Evolutionary conservation across 2,113 vertebrate genomes (phyloP).

Genomic region (Andinoacara biseriatus): DNA sequence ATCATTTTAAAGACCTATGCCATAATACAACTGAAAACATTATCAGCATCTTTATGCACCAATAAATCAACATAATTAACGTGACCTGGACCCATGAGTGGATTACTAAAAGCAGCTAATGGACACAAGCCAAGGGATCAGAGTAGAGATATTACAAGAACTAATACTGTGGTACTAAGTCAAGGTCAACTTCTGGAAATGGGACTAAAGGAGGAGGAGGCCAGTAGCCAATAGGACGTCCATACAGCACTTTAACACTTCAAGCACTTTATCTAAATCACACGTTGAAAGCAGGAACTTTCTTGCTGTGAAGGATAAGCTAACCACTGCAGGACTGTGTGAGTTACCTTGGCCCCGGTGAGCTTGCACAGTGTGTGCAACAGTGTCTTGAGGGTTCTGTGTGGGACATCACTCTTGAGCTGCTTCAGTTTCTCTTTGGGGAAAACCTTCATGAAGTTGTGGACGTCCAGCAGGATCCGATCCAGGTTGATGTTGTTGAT

Average conservation of each 20-base stretch:
- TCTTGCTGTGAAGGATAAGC: neutral
- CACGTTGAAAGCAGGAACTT: neutral
- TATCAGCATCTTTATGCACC: neutral
- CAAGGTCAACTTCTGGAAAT: too few species aligned
- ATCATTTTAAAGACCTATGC: neutral
- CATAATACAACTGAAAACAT: neutral
- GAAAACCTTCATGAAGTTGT: slow-evolving; percentile 97
- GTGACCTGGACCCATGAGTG: neutral
- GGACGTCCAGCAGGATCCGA: slow-evolving; percentile 93
- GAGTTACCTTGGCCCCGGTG: slow-evolving; percentile 89
- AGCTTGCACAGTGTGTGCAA: slow-evolving; percentile 94
- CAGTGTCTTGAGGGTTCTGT: slow-evolving; percentile 94
- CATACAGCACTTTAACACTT: neutral
- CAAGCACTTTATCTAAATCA: too few species aligned
- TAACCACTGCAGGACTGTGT: neutral
- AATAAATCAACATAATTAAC: neutral
- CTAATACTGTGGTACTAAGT: too few species aligned
- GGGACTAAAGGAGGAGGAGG: too few species aligned
- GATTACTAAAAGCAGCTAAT: neutral
- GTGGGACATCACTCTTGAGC: slow-evolving; percentile 93
- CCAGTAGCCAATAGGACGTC: too few species aligned
- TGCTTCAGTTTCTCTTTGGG: slow-evolving; percentile 98
- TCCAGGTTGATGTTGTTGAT: slow-evolving; percentile 96
- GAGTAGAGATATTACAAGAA: too few species aligned
- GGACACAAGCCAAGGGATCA: too few species aligned